A percentile compares a stretch with the other conserved stretches of the same genome.
phyloP scores from a whole-genome alignment of 1,140 invertebrate species.

The Leptinotarsa defecta region DNA sequence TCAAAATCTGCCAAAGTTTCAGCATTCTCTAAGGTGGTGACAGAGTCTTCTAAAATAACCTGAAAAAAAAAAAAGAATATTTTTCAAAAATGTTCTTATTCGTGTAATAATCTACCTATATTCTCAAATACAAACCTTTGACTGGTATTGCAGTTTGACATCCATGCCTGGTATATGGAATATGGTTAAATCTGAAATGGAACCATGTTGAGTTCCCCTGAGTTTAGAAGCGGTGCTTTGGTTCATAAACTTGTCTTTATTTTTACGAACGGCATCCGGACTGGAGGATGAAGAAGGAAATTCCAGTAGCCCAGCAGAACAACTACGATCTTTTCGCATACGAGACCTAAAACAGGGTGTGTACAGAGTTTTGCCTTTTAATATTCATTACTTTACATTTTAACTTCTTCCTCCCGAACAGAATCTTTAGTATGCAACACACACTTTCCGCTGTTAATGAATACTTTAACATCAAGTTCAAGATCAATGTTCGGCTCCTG shows the following conservation, averaged over 20 bases:
- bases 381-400: slow-evolving; percentile 56
- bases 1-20: slow-evolving; percentile 41
- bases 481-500: slow-evolving; percentile 95
- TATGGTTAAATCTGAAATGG: slow-evolving; percentile 81
- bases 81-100: background rate
- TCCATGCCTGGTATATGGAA: slow-evolving; percentile 95
- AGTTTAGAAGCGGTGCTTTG: slow-evolving; percentile 59
- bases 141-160: slow-evolving; percentile 91
- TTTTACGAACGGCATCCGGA: slow-evolving; percentile 59
- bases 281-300: slow-evolving; percentile 61
- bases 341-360: slow-evolving; percentile 41
- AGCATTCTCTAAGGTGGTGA: slow-evolving; percentile 11
- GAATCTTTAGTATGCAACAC: slow-evolving; percentile 91
- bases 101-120: background rate
- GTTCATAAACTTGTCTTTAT: slow-evolving; percentile 59
- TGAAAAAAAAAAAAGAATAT: slow-evolving; percentile 5
- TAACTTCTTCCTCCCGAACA: slow-evolving; percentile 71
- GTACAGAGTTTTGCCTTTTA: background rate
- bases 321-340: slow-evolving; percentile 73
- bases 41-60: slow-evolving; percentile 36
- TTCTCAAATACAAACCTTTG: slow-evolving; percentile 64
- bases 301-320: slow-evolving; percentile 71
- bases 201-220: slow-evolving; percentile 58
- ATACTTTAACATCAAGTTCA: slow-evolving; percentile 93
- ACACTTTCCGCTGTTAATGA: slow-evolving; percentile 96